phyloP scores from a whole-genome alignment of 2,113 vertebrate genomes.

The Chloroceryle aenea region DNA sequence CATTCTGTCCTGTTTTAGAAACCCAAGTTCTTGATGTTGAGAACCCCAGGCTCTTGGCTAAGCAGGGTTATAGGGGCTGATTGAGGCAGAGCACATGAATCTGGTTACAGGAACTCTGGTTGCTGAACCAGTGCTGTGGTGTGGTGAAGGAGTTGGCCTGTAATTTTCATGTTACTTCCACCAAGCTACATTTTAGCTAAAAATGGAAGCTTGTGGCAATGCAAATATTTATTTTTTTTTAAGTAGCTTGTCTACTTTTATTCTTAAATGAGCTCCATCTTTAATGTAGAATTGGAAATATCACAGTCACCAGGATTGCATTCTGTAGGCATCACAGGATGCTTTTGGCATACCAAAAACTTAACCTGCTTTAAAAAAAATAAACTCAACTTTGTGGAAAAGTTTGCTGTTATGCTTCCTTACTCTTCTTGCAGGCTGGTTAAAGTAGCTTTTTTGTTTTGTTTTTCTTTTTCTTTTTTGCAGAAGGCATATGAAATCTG shows the following conservation, averaged over 20 bases:
- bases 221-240: neutral
- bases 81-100: neutral
- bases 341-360: neutral
- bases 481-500: constrained; percentile 53
- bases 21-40: neutral
- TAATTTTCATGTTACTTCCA: constrained; percentile 48
- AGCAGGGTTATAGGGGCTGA: neutral
- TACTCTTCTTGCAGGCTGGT: constrained; percentile 23
- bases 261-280: neutral
- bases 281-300: neutral
- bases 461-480: constrained; percentile 33
- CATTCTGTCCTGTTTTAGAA: constrained; percentile 7
- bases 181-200: constrained; percentile 43
- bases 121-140: neutral
- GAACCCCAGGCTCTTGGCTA: neutral
- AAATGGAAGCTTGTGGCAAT: constrained; percentile 41
- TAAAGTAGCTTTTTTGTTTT: constrained; percentile 33
- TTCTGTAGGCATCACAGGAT: neutral
- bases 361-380: neutral
- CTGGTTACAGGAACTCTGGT: neutral
- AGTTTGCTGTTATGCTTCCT: constrained; percentile 13
- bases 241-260: constrained; percentile 1
- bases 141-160: neutral
- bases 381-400: neutral
- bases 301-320: neutral